phyloP scores from a whole-genome alignment of 2,113 vertebrate genomes.

The Vimba vimba region DNA sequence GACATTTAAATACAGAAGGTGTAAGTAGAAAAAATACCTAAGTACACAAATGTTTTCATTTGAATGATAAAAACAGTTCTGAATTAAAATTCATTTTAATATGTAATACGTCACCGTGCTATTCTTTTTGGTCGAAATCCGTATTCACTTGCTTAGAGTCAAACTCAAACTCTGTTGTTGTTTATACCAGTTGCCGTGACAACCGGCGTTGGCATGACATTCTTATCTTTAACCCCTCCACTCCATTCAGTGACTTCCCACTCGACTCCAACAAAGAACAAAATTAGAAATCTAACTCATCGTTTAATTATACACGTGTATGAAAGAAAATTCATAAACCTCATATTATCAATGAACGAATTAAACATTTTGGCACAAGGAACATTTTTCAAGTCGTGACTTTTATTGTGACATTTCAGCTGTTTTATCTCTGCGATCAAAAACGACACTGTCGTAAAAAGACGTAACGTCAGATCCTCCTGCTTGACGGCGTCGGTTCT shows the following conservation, averaged over 20 bases:
- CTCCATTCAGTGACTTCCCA: background rate
- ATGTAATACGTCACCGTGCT: background rate
- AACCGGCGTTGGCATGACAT: background rate
- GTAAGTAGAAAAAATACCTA: background rate
- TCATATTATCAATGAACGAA: background rate
- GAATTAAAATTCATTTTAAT: too few relatives aligned
- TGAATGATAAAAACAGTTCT: too few relatives aligned
- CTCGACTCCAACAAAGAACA: background rate
- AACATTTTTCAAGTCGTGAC: background rate
- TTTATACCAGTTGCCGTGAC: slow-evolving; percentile 62
- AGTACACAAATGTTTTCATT: too few relatives aligned
- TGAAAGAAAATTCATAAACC: background rate
- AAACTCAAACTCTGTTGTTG: slow-evolving; percentile 18
- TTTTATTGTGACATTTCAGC: slow-evolving; percentile 66
- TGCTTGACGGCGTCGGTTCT: background rate
- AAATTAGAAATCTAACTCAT: background rate
- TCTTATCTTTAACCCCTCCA: background rate
- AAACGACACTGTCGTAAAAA: slow-evolving; percentile 58
- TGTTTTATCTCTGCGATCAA: background rate
- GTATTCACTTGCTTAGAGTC: background rate
- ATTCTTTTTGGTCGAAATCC: background rate
- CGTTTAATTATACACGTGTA: background rate
- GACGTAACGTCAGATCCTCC: background rate
- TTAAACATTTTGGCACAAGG: background rate
- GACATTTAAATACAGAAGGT: background rate